Evolutionary conservation across 2,797 vertebrate genomes (phyloP), one percentile per base, ranked within the genome.

Genomic region (Botia almorhae): DNA sequence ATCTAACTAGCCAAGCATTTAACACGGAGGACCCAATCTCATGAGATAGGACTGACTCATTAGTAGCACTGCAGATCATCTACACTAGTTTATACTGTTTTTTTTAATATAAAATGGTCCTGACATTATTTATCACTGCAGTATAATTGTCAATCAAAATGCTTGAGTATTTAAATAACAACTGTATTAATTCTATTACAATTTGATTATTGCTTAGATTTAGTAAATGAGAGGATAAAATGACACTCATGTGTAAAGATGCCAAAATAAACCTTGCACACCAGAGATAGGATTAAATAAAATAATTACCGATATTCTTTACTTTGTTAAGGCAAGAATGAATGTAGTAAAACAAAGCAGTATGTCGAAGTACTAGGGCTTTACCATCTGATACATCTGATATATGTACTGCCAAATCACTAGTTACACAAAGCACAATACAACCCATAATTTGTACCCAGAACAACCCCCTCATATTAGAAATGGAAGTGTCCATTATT

Each of bases 1-100:
- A 53, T 33, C 17, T 43, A 53, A 43, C 74, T 7, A 21, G 26
- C 56, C 56, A 85, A 79, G 76, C 81, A 77, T 80, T 86, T 71
- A 83, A 78, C 69, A 29, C 23, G 55, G 51, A 75, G 19, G 17
- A 75, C 55, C 50, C 74, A 78, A 83, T 81, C 67, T 58, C 70
- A 76, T 56, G 8, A 29, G 46, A 78, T 70, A 19, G n/a, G 56
- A 23, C 67, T 70, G 63, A 76, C 64, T 69, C 10, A 77, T 68
- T 36, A 46, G 17, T 7, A 10, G 10, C 64, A 46, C 36, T 33
- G 48, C 11, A 29, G 6, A 33, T 69, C 51, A 58, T 77, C 39
- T 29, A 16, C 4, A 61, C 10, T 46, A n/a, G 43, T 61, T 39
- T 48, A 29, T 16, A 46, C 36, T 61, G 58, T 14, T 61, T 2